Evolutionary conservation across 2,888 invertebrate genomes (phyloP).

Genomic region (Hirudinaria manillensis): DNA sequence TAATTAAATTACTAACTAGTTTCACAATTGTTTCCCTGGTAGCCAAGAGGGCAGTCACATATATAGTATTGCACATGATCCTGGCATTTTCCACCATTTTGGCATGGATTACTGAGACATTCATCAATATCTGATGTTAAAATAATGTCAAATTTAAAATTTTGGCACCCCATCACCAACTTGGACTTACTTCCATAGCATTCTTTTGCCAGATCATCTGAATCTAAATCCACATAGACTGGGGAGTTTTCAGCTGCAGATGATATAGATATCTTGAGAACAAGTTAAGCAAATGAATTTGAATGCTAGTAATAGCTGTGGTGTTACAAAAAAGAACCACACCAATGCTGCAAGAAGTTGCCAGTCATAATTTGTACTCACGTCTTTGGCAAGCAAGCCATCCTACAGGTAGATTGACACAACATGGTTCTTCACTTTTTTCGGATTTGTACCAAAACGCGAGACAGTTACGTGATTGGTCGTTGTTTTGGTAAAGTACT

Average conservation of each 20-base stretch:
- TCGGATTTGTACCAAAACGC: too few species aligned
- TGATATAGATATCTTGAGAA: too few species aligned
- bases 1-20: neutral
- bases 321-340: too few species aligned
- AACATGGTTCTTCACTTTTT: neutral
- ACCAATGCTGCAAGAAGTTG: neutral
- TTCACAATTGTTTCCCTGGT: slow-evolving; percentile 42
- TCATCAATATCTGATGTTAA: slow-evolving; percentile 8
- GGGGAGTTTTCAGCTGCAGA: slow-evolving; percentile 1
- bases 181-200: slow-evolving; percentile 9
- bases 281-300: too few species aligned
- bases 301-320: too few species aligned
- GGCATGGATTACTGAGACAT: slow-evolving; percentile 40
- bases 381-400: slow-evolving; percentile 6
- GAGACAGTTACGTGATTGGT: too few species aligned
- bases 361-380: neutral
- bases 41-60: slow-evolving; percentile 44
- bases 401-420: neutral
- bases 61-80: slow-evolving; percentile 33
- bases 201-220: neutral
- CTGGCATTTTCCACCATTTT: slow-evolving; percentile 43
- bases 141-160: neutral
- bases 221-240: slow-evolving; percentile 7
- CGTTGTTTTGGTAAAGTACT: too few species aligned
- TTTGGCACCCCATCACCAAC: neutral